phyloP scores from a whole-genome alignment of 1,140 invertebrate species.

The Meloidogyne hapla region DNA sequence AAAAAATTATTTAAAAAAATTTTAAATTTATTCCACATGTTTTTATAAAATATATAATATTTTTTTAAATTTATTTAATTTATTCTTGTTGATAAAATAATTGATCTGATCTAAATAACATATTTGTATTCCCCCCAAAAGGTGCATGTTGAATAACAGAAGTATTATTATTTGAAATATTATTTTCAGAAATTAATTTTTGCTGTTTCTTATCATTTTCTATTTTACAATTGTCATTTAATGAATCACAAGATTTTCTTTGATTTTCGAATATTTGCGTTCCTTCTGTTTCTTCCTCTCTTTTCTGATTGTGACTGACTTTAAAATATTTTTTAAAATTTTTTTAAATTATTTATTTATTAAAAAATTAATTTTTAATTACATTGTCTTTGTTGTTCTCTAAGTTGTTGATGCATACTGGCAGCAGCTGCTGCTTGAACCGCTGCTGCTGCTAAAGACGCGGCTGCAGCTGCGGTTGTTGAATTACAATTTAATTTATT shows the following conservation, averaged over 20 bases:
- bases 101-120: not conserved
- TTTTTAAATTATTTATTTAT: no score
- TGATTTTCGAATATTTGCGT: not conserved
- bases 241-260: not conserved
- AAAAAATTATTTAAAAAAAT: no score
- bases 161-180: not conserved
- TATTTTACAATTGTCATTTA: not conserved
- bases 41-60: not conserved
- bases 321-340: no score
- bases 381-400: constrained; percentile 2
- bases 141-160: not conserved
- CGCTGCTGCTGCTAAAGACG: not conserved
- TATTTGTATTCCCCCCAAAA: not conserved
- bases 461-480: not conserved
- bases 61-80: not conserved
- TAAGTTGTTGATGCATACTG: not conserved
- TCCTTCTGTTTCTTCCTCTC: not conserved
- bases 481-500: not conserved
- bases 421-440: not conserved
- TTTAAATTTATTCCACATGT: not conserved
- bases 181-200: not conserved
- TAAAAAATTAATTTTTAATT: not conserved
- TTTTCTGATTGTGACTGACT: not conserved
- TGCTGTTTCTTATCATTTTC: not conserved
- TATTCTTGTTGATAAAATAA: constrained; percentile 3